These are phyloP conservation scores for Philotrypesis tridentata DNA, from an alignment of 1,140 invertebrate genomes.

Conservation along the genomic window DNA sequence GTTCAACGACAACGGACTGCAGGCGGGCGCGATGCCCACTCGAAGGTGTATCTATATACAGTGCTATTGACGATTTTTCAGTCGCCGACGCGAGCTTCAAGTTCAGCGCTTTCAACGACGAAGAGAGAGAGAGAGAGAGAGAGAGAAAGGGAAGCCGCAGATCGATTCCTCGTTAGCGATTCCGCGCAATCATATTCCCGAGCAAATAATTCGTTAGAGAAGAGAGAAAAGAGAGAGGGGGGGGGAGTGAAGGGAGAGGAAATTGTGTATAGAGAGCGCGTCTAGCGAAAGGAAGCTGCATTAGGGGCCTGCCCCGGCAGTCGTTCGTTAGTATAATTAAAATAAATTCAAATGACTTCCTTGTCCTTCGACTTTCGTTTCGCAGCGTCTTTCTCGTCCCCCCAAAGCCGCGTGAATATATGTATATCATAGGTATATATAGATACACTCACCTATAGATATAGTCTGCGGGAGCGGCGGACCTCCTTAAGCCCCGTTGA, in stretches of 20 bases:
- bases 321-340: conserved; percentile 74
- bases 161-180: conserved; percentile 70
- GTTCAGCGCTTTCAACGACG: too few species aligned
- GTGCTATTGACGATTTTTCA: neutral
- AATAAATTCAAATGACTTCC: conserved; percentile 74
- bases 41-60: too few species aligned
- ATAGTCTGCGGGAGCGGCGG: conserved; percentile 15
- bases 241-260: neutral
- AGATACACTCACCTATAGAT: neutral
- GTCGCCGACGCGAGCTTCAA: neutral
- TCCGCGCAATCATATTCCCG: conserved; percentile 69
- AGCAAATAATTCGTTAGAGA: conserved; percentile 73
- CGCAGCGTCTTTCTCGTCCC: conserved; percentile 43
- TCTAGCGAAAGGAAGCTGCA: conserved; percentile 12
- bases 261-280: neutral
- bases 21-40: too few species aligned
- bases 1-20: too few species aligned
- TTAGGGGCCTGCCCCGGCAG: conserved; percentile 24
- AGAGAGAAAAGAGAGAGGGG: conserved; percentile 14
- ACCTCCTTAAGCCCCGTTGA: conserved; percentile 72
- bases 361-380: conserved; percentile 66
- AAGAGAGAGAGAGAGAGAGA: neutral
- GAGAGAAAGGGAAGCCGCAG: conserved; percentile 52
- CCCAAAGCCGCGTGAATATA: neutral
- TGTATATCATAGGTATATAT: neutral